A percentile compares a stretch with the other conserved stretches of the same genome.
Evolutionary conservation across 2,888 invertebrate species (phyloP).

Genomic region (Anagyrus pseudococci): DNA sequence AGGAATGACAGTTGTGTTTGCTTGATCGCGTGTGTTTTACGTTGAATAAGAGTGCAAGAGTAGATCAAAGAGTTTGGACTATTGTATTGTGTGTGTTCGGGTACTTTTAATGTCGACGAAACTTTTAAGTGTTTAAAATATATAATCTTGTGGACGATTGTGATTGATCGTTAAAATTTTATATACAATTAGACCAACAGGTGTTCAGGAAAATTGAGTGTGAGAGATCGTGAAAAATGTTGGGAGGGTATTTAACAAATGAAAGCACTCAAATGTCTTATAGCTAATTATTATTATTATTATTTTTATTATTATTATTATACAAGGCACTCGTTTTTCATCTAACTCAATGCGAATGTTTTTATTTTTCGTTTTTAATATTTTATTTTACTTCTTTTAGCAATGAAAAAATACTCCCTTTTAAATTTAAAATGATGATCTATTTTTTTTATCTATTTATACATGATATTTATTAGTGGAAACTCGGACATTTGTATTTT

Average conservation of each 20-base stretch:
- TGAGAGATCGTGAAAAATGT: slow-evolving; percentile 4
- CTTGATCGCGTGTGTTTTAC: slow-evolving; percentile 3
- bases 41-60: not conserved
- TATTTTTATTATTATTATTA: too few relatives aligned
- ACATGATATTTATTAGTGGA: slow-evolving; percentile 13
- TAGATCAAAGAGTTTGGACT: not conserved
- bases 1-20: not conserved
- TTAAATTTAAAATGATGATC: not conserved
- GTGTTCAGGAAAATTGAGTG: slow-evolving; percentile 41
- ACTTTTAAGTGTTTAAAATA: slow-evolving; percentile 26
- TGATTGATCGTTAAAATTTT: slow-evolving; percentile 25
- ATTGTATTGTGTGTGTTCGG: slow-evolving; percentile 8
- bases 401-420: slow-evolving; percentile 13
- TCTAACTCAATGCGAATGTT: not conserved
- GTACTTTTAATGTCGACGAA: slow-evolving; percentile 26
- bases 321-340: not conserved
- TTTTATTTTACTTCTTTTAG: not conserved
- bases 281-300: too few relatives aligned
- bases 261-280: slow-evolving; percentile 1
- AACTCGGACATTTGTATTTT: not conserved
- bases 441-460: slow-evolving; percentile 5
- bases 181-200: slow-evolving; percentile 44
- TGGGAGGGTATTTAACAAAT: not conserved
- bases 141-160: slow-evolving; percentile 20
- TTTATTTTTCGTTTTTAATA: slow-evolving; percentile 2